These are phyloP conservation scores for Poecile atricapillus DNA, from an alignment of 2,113 vertebrate species.

Conservation along the genomic window DNA sequence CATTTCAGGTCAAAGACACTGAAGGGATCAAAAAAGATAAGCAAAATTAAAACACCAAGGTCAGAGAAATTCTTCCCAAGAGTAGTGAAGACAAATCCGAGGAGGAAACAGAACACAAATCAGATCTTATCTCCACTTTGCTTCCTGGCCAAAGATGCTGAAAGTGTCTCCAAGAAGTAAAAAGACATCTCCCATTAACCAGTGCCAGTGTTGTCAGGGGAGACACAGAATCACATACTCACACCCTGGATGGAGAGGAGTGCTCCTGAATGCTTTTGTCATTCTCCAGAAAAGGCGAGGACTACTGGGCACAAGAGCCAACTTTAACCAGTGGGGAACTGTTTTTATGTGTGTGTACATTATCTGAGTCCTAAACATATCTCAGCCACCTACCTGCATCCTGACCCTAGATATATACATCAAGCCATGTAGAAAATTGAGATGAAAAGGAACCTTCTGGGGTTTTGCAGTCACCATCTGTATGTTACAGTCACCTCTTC, in stretches of 20 bases:
- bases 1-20: slow-evolving; percentile 69
- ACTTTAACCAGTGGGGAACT: background rate
- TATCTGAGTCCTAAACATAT: background rate
- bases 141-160: background rate
- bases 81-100: background rate
- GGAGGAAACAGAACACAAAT: slow-evolving; percentile 14
- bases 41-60: slow-evolving; percentile 28
- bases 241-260: background rate
- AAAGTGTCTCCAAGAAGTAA: slow-evolving; percentile 15
- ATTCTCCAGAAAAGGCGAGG: background rate
- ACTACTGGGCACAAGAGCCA: background rate
- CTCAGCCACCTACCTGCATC: background rate
- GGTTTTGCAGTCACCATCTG: background rate
- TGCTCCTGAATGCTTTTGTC: fast-evolving
- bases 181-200: background rate
- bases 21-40: slow-evolving; percentile 58
- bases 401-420: background rate
- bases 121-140: background rate
- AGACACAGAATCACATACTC: background rate
- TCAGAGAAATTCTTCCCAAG: slow-evolving; percentile 11
- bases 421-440: background rate
- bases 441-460: background rate
- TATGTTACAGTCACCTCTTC: background rate
- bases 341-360: background rate
- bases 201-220: background rate